Conservation (phyloP, 2,888 invertebrate genomes). For the Neoascia interrupta region DNA sequence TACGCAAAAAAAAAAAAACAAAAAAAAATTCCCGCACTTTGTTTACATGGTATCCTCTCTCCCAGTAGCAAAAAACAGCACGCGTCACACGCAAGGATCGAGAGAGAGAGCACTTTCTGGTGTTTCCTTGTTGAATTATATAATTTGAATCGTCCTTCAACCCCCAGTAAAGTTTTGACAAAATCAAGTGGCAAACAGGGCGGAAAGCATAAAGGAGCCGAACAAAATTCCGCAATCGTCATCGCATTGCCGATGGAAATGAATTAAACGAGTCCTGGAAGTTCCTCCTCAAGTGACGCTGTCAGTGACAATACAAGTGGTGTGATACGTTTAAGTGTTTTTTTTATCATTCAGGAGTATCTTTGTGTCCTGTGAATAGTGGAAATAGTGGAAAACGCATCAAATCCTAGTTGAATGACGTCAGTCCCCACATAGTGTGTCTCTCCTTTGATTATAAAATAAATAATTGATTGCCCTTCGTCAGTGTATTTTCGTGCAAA, state of each 20-base stretch:
- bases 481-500: constrained; percentile 25
- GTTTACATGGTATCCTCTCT: constrained; percentile 47
- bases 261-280: constrained; percentile 24
- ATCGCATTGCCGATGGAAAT: constrained; percentile 20
- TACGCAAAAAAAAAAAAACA: constrained; percentile 52
- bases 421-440: constrained; percentile 18
- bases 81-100: constrained; percentile 40
- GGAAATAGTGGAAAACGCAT: too few species aligned
- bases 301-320: constrained; percentile 15
- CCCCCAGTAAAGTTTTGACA: constrained; percentile 10
- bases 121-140: constrained; percentile 55
- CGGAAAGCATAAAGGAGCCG: not conserved
- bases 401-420: constrained; percentile 54
- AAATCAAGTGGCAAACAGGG: not conserved
- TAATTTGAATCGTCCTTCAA: constrained; percentile 62
- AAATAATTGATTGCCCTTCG: constrained; percentile 48
- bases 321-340: constrained; percentile 26
- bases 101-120: constrained; percentile 14
- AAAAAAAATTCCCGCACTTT: too few species aligned
- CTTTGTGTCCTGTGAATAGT: too few species aligned
- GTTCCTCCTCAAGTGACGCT: constrained; percentile 46
- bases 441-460: constrained; percentile 2
- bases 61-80: constrained; percentile 16
- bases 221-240: constrained; percentile 43
- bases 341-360: not conserved